These are phyloP conservation scores for Marmota monax DNA, from an alignment of 2,113 vertebrate species.

Conservation along the genomic window DNA sequence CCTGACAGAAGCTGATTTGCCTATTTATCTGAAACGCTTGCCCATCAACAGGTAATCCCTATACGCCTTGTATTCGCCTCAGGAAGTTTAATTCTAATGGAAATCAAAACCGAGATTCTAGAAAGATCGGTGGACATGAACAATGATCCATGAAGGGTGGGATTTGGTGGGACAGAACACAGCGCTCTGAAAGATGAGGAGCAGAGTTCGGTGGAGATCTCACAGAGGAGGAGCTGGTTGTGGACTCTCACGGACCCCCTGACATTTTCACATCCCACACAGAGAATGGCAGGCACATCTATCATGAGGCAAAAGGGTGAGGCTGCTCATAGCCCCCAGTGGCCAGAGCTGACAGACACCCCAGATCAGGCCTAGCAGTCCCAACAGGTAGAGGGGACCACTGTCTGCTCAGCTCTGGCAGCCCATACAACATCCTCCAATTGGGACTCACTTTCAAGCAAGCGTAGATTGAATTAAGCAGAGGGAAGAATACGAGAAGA, in stretches of 20 bases:
- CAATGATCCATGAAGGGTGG: neutral
- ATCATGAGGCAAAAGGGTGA: neutral
- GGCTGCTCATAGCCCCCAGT: neutral
- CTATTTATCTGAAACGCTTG: constrained; percentile 10
- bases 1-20: constrained; percentile 29
- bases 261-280: neutral
- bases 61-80: neutral
- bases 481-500: neutral
- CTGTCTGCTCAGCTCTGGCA: neutral
- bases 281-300: rapidly evolving
- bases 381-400: too few species aligned
- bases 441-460: neutral
- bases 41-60: neutral
- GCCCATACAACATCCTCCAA: neutral
- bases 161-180: neutral
- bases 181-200: neutral
- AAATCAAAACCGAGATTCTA: constrained; percentile 50
- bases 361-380: neutral
- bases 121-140: neutral
- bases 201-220: neutral
- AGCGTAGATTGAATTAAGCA: neutral
- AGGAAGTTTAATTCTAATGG: constrained; percentile 57
- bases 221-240: neutral
- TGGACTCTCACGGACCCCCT: too few species aligned
- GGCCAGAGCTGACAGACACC: neutral